Base-by-base conservation (phyloP, 2,888 invertebrate species). In the Apomyelois bistriatella region DNA sequence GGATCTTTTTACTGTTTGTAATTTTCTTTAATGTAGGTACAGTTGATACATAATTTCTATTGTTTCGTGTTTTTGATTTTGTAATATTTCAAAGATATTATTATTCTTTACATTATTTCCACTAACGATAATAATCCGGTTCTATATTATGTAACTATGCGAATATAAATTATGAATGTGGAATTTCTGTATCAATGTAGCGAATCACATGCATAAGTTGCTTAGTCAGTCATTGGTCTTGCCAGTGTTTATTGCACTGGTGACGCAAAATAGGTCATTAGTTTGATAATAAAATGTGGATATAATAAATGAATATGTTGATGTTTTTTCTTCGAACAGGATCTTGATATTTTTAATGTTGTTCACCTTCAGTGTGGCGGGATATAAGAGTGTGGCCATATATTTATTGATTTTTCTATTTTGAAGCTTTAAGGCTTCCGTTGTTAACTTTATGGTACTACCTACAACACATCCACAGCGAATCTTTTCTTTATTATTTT, bases 151-250 rank as follows among this genome's bases (percentile, higher is more conserved):
- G 41, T 41, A 17, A 41, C n/a, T 28, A 13, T 46, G 13, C 1
- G 30, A 17, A 22, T 41, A 41, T 52, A 54, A 55, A 54, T n/a
- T 50, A 41, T 40, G 30, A 17, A 50, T 51, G 49, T 52, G 41
- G 41, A 17, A 41, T 41, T 38, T 22, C 22, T 41, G 41, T 22
- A 22, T 41, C n/a, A 22, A 3, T 22, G 22, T 32, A 17, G 22
- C 16, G 17, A 41, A 46, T 15, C 15, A 46, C 32, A 13, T 46
- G 32, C 15, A 32, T 15, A 32, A 8, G 15, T 46, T 15, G 32
- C 32, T 10, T 10, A 12, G 9, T 13, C 13, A 35, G 6, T 46
- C 32, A 32, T 15, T 46, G 15, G 12, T 46, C 32, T 15, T 5
- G n/a, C 28, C 12, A 30, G 22, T 46, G 30, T 32, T 50, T 5